Base-by-base conservation (phyloP, 2,113 vertebrate genomes). In the Gallinago undulata region DNA sequence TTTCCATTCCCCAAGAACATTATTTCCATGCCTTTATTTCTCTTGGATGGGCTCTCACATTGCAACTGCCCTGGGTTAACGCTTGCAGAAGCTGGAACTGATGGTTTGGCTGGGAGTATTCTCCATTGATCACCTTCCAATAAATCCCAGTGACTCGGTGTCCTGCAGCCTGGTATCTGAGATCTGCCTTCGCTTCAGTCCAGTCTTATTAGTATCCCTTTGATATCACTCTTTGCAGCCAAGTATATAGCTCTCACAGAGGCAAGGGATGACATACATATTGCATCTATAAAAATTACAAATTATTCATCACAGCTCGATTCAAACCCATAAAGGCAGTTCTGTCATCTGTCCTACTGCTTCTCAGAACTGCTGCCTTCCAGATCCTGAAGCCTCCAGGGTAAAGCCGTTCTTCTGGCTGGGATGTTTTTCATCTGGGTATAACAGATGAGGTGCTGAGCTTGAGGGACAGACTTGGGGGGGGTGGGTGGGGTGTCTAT, bases 21-120 rank as follows among this genome's bases (percentile, higher is more conserved):
- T 92, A 93, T 95, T 96, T 96, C 94, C 81, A 87, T 96, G 95
- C 77, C 77, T 89, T 80, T 94, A 79, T 96, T 97, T 95, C 95
- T 87, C 81, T 97, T 95, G 95, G 94, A 95, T 83, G 74, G 81
- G 74, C 39, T 93, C 19, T 84, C 2, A 1, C 84, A 24, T 73
- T 91, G 89, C 94, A 92, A 31, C 73, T 86, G 89, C 84, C 47
- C 89, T 79, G 9, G 37, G 81, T 85, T 74, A 95, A 50, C 7
- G 22, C 84, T 94, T 89, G 84, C 89, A 93, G 84, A 76, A 82
- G 62, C 55, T 60, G 82, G 84, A 87, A 35, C 84, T 95, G 92
- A 80, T 95, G 91, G 55, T 94, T 91, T 96, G 96, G 77, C 95
- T 77, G 89, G n/a, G 56, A 79, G 19, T 25, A 2, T 82, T 83